These are phyloP conservation scores for Drosophila macrospina DNA, from an alignment of 2,888 invertebrate genomes.

Conservation along the genomic window DNA sequence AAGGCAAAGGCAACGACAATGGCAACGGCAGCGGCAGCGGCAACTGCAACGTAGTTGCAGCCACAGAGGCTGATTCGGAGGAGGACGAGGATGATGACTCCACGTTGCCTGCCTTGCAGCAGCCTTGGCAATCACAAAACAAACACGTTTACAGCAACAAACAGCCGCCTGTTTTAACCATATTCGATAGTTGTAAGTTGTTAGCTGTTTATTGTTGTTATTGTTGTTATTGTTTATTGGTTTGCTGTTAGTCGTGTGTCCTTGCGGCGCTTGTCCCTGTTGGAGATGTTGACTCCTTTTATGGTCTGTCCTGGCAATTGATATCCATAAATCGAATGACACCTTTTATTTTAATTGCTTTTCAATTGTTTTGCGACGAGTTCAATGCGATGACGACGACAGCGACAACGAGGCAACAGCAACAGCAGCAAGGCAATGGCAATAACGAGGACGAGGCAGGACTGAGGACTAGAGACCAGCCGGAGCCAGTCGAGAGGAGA, in stretches of 20 bases:
- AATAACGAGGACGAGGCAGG: conserved; percentile 71
- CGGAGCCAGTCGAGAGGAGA: conserved; percentile 48
- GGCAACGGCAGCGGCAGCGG: conserved; percentile 24
- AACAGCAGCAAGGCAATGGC: conserved; percentile 54
- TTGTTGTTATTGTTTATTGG: too few species aligned
- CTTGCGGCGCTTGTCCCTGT: conserved; percentile 63
- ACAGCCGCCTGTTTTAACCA: conserved; percentile 56
- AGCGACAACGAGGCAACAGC: conserved; percentile 25
- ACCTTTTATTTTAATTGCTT: conserved; percentile 64
- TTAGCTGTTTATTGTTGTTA: conserved; percentile 15
- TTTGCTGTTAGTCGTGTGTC: conserved; percentile 41
- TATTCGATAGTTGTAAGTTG: conserved; percentile 52
- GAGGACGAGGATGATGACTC: conserved; percentile 62
- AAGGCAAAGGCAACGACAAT: conserved; percentile 12
- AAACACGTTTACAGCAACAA: conserved; percentile 51
- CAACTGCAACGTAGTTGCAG: conserved; percentile 9
- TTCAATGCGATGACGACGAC: conserved; percentile 38
- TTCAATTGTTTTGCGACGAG: conserved; percentile 45
- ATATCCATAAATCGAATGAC: conserved; percentile 65
- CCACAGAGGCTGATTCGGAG: conserved; percentile 21
- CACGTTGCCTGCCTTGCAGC: conserved; percentile 68
- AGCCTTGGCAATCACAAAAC: conserved; percentile 67
- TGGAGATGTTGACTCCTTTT: conserved; percentile 53
- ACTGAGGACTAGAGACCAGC: conserved; percentile 40
- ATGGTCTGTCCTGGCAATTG: conserved; percentile 54